Evolutionary conservation across 1,140 invertebrate species (phyloP), one percentile per base, ranked within the genome.

Genomic region (Temnothorax nylanderi): DNA sequence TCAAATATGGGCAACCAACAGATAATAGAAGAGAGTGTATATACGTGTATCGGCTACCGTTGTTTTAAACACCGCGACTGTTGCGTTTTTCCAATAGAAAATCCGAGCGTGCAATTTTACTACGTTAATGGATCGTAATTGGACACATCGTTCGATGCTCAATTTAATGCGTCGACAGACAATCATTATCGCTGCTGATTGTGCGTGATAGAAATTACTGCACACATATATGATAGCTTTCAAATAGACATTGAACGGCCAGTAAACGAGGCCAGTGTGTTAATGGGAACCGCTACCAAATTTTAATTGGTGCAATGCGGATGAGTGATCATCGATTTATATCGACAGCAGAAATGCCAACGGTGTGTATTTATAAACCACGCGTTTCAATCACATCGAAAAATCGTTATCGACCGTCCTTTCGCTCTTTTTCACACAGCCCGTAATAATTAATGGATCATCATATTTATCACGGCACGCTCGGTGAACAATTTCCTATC

Each of bases 141-240:
- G 54, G 49, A 88, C 56, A 74, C 41, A 62, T 88, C 60, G 60
- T 75, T 60, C 37, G 56, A 58, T 80, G 49, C 71, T 87, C 67
- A 76, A 87, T 82, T 76, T 74, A 88, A 82, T 75, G 56, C 44
- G 34, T 62, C 78, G 60, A 60, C 64, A 67, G 64, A 80, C 76
- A 82, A 86, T 88, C 60, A 65, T 87, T 87, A 87, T 69, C 76
- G n/a, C 11, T 44, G 86, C 62, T 75, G 82, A 85, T 85, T 77
- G 74, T 78, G 82, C 74, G 58, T 85, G 74, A 85, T 85, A 77
- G 74, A 85, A 47, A 76, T 47, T 56, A 51, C 21, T 21, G 62
- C 21, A 13, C 41, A 71, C 47, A 76, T 62, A 51, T 76, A 69
- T 76, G 64, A 84, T 74, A 51, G 47, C 37, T 47, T 47, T 3